Conservation (phyloP, 2,888 invertebrate genomes). For the Panopea generosa region DNA sequence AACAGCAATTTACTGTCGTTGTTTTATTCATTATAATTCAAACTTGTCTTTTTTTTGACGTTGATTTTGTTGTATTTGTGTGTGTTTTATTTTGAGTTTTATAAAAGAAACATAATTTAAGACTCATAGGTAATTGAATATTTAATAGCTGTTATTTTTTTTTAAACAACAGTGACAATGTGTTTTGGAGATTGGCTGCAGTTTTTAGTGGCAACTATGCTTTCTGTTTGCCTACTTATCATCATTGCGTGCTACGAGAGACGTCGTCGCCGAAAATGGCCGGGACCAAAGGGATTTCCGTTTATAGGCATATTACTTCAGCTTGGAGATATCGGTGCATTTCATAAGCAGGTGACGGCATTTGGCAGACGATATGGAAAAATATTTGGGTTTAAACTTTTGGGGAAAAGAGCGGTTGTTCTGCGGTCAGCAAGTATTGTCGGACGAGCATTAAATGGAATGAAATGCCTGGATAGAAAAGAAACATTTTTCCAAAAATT, state of each 20-base stretch:
- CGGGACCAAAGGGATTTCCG: constrained; percentile 52
- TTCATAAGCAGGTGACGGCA: constrained; percentile 53
- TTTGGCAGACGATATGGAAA: constrained; percentile 46
- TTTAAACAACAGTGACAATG: too few species aligned
- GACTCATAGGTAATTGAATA: too few species aligned
- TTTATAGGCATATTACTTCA: constrained; percentile 47
- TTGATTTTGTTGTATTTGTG: too few species aligned
- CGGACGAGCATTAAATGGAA: constrained; percentile 31
- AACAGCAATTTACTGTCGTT: too few species aligned
- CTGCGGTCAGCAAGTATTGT: constrained; percentile 48
- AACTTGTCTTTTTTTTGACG: too few species aligned
- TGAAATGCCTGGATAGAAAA: constrained; percentile 27
- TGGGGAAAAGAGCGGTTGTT: constrained; percentile 46
- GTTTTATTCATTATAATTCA: too few species aligned
- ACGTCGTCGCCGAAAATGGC: constrained; percentile 10
- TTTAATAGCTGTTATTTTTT: too few species aligned
- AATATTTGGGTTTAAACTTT: constrained; percentile 41
- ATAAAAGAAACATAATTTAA: too few species aligned
- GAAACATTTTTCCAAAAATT: constrained; percentile 54
- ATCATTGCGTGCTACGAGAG: not conserved
- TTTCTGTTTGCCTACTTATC: not conserved
- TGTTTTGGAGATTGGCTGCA: too few species aligned
- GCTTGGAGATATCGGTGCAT: constrained; percentile 29
- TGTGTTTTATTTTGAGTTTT: too few species aligned
- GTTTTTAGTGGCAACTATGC: not conserved